Percentiles rank a stretch among this genome's conserved stretches.
phyloP scores from a whole-genome alignment of 2,888 invertebrate species.

The Lasiommata megera region DNA sequence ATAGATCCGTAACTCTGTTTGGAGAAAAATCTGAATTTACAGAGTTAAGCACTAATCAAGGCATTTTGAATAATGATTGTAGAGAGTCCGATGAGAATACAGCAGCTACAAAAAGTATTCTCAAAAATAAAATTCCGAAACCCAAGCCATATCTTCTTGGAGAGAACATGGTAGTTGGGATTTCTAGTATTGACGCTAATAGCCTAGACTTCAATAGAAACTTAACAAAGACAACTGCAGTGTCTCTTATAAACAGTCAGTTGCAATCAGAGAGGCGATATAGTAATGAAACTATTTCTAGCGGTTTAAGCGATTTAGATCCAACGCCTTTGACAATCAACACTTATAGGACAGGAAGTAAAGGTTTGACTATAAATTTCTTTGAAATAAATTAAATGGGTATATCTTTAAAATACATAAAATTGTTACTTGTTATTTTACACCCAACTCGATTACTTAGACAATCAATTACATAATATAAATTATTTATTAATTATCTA shows the following conservation, averaged over 20 bases:
- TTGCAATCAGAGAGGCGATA: conserved; percentile 50
- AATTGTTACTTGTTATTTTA: no score
- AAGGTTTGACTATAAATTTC: conserved; percentile 41
- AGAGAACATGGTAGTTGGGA: conserved; percentile 81
- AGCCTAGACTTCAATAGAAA: conserved; percentile 36
- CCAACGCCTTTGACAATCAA: neutral
- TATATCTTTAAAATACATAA: no score
- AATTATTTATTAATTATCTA: neutral
- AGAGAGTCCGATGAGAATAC: conserved; percentile 70
- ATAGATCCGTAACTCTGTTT: conserved; percentile 84
- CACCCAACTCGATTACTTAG: no score
- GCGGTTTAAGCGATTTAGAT: conserved; percentile 36
- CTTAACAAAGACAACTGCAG: conserved; percentile 48
- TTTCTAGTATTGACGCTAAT: conserved; percentile 34
- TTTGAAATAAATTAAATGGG: no score
- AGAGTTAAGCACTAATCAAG: conserved; percentile 40
- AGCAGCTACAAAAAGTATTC: conserved; percentile 84
- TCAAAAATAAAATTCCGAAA: conserved; percentile 88
- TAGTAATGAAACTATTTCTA: conserved; percentile 44
- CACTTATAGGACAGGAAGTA: conserved; percentile 48
- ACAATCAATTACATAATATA: neutral
- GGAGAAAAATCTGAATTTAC: conserved; percentile 68
- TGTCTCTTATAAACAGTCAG: conserved; percentile 66
- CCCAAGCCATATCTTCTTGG: conserved; percentile 88
- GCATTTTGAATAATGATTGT: conserved; percentile 44